Percentiles rank a stretch among this genome's conserved stretches.
Conservation (phyloP, 2,797 vertebrate genomes). For the Lacerta agilis region DNA sequence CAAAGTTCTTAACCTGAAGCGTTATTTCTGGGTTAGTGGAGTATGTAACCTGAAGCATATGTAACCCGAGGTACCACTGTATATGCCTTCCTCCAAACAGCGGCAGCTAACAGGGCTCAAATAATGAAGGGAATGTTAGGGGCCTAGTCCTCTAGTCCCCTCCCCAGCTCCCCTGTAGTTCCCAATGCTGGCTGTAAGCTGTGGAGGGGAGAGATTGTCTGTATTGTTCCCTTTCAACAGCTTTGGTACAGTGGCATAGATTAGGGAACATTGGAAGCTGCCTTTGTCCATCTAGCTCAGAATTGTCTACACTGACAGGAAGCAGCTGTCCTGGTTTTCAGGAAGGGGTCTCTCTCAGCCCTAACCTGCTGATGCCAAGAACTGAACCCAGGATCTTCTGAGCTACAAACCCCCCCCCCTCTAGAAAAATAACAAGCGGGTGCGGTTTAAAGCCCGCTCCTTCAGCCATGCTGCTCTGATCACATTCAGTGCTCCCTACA, state of each 20-base stretch:
- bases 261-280: background rate
- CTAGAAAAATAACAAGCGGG: background rate
- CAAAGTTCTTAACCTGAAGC: no score
- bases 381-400: no score
- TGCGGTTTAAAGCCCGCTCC: no score
- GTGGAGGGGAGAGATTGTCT: background rate
- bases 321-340: no score
- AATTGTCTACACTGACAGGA: no score
- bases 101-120: background rate
- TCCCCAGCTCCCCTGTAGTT: background rate
- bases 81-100: background rate
- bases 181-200: background rate
- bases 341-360: no score
- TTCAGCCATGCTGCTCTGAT: background rate
- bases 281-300: no score
- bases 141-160: background rate
- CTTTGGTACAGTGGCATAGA: background rate
- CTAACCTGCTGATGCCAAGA: no score
- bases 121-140: background rate
- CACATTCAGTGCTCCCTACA: background rate
- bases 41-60: no score
- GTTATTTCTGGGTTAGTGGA: no score
- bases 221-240: background rate
- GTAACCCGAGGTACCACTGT: no score
- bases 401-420: no score